Conservation (phyloP, 1,140 invertebrate species). For the Tetragonula clypearis region DNA sequence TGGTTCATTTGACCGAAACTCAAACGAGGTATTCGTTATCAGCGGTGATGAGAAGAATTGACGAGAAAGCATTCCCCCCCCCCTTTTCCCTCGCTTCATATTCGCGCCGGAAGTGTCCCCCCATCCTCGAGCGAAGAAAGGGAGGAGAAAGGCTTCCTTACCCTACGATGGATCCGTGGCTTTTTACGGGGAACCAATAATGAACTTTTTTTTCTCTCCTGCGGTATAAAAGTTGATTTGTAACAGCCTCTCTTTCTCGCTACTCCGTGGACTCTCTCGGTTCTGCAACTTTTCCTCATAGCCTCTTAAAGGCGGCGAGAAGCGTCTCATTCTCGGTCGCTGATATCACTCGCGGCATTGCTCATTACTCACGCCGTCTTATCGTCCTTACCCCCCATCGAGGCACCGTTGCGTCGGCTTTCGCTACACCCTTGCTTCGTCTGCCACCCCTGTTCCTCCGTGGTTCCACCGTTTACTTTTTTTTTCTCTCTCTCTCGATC, state of each 20-base stretch:
- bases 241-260: conserved; percentile 61
- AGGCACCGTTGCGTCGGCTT: conserved; percentile 44
- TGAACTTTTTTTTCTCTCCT: conserved; percentile 77
- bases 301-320: conserved; percentile 62
- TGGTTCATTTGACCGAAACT: conserved; percentile 23
- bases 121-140: not conserved
- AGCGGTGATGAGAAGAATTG: conserved; percentile 65
- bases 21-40: conserved; percentile 59
- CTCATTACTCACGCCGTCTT: conserved; percentile 80
- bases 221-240: conserved; percentile 81
- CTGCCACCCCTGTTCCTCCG: conserved; percentile 25
- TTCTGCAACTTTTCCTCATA: conserved; percentile 19
- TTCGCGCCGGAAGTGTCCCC: conserved; percentile 53
- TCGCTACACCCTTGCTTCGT: conserved; percentile 57
- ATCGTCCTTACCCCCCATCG: conserved; percentile 71
- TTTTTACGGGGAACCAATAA: conserved; percentile 81
- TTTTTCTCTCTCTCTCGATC: conserved; percentile 21
- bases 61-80: conserved; percentile 57
- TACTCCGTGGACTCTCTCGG: not conserved
- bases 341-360: conserved; percentile 81
- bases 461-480: not conserved
- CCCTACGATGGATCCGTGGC: conserved; percentile 59
- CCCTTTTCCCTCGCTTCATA: conserved; percentile 47
- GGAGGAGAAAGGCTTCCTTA: conserved; percentile 39
- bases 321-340: conserved; percentile 76